Evolutionary conservation across 1,140 invertebrate species (phyloP), one percentile per base, ranked within the genome.

Genomic region (Proctacanthus coquilletti): DNA sequence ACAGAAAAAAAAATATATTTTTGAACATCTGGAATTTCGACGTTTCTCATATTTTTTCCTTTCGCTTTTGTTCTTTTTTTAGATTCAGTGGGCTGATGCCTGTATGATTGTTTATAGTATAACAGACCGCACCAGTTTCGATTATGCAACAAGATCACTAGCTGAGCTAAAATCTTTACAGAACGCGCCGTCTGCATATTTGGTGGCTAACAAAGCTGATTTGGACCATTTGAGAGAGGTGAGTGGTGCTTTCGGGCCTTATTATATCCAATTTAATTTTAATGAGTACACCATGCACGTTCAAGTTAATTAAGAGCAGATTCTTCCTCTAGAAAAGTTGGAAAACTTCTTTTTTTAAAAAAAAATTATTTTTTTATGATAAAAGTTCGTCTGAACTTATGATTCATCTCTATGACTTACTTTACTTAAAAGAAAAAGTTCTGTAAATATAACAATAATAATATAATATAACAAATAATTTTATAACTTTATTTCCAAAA

Each of bases 91-190:
- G 78, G 77, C 77, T 1, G 80, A 84, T 52, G 80, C 75, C 4
- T 81, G 75, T 51, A 60, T 83, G 4, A 68, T 84, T n/a, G 77
- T 82, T 20, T 85, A 84, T 59, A 79, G 78, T 42, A 77, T 84
- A 39, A 82, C 77, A 4, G 79, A 82, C 49, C 61, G 71, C 40
- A 63, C 64, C 42, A 79, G 75, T 41, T 80, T 82, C 47, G 64
- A 70, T 31, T 77, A 80, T 47, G 79, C 77, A 2, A 55, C 66
- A 3, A 68, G 76, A 49, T 66, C 73, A 18, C 52, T 80, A 30
- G 65, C 69, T 18, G 65, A 68, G 33, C 62, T 82, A 5, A 62
- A 66, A 31, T 35, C 58, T 8, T 38, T 48, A 36, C 57, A 69
- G 30, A 46, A 57, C 21, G 60, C 66, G 45, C 69, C 74, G 11